phyloP scores from a whole-genome alignment of 2,888 invertebrate species.

The Aricia artaxerxes region DNA sequence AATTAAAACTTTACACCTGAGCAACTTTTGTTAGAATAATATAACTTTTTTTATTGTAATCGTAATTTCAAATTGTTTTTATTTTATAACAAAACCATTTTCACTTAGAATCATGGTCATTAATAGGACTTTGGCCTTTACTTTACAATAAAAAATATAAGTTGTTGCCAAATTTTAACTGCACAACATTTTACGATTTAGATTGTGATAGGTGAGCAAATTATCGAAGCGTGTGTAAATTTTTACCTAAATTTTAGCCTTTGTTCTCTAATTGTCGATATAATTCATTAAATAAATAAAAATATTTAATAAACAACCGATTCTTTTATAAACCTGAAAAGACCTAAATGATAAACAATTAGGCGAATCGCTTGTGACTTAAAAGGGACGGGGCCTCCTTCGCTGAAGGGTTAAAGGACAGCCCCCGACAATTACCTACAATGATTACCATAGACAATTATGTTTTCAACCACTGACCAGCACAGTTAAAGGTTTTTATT shows the following conservation, averaged over 20 bases:
- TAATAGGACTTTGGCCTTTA: not conserved
- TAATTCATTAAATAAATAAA: too few species aligned
- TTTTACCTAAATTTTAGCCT: not conserved
- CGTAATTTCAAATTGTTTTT: not conserved
- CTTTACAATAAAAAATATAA: not conserved
- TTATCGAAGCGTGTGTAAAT: not conserved
- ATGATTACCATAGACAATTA: constrained; percentile 77
- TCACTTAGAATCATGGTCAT: not conserved
- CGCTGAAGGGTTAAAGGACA: constrained; percentile 68
- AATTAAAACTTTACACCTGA: constrained; percentile 1
- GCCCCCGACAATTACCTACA: constrained; percentile 75
- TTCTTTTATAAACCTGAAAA: not conserved
- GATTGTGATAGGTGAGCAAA: not conserved
- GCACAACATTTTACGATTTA: not conserved
- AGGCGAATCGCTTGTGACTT: constrained; percentile 42
- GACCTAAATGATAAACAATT: not conserved
- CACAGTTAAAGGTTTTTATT: constrained; percentile 74
- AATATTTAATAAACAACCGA: too few species aligned
- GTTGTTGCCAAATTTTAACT: not conserved
- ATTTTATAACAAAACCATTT: not conserved
- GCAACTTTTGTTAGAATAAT: not conserved
- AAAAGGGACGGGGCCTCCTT: constrained; percentile 55
- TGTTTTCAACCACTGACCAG: constrained; percentile 67
- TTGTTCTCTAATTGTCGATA: too few species aligned
- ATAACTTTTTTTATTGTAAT: not conserved